Evolutionary conservation across 2,797 vertebrate species (phyloP).

Genomic region (Chelidonichthys spinosus): DNA sequence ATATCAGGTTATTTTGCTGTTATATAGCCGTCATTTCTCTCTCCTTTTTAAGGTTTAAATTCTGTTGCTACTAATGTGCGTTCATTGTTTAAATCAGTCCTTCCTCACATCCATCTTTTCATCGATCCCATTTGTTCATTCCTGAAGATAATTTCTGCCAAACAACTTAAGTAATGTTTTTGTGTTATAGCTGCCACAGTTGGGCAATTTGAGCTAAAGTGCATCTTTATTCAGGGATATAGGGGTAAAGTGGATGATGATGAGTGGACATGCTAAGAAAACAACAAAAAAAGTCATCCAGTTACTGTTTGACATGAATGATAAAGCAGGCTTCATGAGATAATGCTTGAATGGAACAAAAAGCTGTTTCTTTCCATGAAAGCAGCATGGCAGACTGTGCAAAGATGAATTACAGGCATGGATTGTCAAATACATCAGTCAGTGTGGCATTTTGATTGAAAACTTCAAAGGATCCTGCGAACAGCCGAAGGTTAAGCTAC

Average conservation of each 20-base stretch:
- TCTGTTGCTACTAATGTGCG: not conserved
- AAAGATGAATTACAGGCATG: constrained; percentile 53
- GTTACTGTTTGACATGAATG: constrained; percentile 12
- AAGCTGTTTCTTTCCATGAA: constrained; percentile 41
- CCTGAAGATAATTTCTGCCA: not conserved
- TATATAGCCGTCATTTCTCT: not conserved
- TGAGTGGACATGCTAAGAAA: not conserved
- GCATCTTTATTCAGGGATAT: not conserved
- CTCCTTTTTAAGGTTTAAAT: not conserved
- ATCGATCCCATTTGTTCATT: not conserved
- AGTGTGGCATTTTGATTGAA: constrained; percentile 56
- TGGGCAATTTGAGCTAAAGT: constrained; percentile 21
- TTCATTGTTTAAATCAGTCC: not conserved
- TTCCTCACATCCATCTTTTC: not conserved
- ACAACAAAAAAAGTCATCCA: not conserved
- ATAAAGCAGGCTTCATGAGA: constrained; percentile 28
- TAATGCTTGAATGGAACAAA: constrained; percentile 41
- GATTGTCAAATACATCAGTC: constrained; percentile 56
- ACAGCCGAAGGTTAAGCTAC: constrained; percentile 52
- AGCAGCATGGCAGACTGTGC: constrained; percentile 17
- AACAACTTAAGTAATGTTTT: not conserved
- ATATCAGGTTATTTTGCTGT: not conserved
- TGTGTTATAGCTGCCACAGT: not conserved
- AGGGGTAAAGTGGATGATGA: constrained; percentile 2
- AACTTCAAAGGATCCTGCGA: constrained; percentile 44